Conservation (phyloP, 2,113 vertebrate genomes). For the Menura novaehollandiae region DNA sequence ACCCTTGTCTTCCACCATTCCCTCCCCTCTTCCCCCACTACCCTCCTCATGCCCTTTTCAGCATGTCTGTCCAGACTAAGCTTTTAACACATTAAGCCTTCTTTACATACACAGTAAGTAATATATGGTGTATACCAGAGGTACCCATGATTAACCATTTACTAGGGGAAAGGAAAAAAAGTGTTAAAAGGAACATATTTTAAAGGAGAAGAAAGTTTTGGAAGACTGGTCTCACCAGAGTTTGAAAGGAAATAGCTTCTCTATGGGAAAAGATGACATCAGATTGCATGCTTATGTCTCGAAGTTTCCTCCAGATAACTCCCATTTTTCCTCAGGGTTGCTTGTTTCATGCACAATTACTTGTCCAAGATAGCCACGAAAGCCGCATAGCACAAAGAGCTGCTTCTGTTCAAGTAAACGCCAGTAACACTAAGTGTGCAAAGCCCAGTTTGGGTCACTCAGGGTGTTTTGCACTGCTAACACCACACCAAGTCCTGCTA, state of each 20-base stretch:
- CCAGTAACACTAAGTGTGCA: constrained; percentile 2
- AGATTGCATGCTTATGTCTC: constrained; percentile 12
- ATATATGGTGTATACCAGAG: background rate
- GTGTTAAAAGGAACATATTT: background rate
- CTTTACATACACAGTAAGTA: background rate
- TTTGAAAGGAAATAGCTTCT: constrained; percentile 26
- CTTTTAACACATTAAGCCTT: constrained; percentile 1
- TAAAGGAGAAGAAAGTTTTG: background rate
- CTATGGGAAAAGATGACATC: constrained; percentile 51
- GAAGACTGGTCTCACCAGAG: background rate
- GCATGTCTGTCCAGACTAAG: background rate
- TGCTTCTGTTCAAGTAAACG: constrained; percentile 23
- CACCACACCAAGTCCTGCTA: background rate
- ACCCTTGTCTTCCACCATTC: constrained; percentile 48
- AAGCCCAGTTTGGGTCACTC: background rate
- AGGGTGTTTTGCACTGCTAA: background rate
- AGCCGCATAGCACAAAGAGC: constrained; percentile 34
- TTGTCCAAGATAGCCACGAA: constrained; percentile 24
- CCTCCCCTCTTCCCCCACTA: constrained; percentile 33
- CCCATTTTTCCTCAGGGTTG: constrained; percentile 36
- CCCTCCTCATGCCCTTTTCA: constrained; percentile 28
- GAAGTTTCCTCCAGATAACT: constrained; percentile 27
- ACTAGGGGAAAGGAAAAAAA: background rate
- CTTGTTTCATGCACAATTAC: constrained; percentile 19
- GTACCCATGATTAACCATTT: background rate